phyloP scores from a whole-genome alignment of 2,888 invertebrate species.

The Eupithecia inturbata region DNA sequence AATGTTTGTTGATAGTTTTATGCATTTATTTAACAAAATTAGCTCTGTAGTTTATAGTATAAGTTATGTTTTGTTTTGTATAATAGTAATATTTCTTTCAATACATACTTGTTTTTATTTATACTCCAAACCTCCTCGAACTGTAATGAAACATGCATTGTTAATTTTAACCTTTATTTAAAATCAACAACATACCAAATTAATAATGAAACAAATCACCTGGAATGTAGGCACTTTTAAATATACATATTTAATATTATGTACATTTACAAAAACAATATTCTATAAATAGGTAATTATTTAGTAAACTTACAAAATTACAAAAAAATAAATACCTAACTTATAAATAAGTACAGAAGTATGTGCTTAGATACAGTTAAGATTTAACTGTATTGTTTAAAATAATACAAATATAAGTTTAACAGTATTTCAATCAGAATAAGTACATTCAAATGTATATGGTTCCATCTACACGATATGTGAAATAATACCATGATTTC shows the following conservation, averaged over 20 bases:
- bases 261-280: background rate
- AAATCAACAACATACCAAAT: constrained; percentile 61
- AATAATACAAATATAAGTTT: background rate
- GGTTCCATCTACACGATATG: constrained; percentile 7
- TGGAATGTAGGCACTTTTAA: constrained; percentile 83
- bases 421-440: too few species aligned
- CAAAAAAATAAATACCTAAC: constrained; percentile 1
- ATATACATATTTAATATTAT: constrained; percentile 40
- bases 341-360: constrained; percentile 3
- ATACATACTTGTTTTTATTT: constrained; percentile 28
- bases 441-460: background rate
- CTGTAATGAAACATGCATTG: constrained; percentile 25
- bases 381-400: background rate
- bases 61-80: constrained; percentile 28
- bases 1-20: constrained; percentile 10
- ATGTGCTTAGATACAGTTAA: background rate
- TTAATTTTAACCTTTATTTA: constrained; percentile 53
- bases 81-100: constrained; percentile 69
- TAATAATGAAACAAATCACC: constrained; percentile 58
- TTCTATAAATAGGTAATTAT: background rate
- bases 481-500: constrained; percentile 16
- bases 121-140: background rate
- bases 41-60: constrained; percentile 16
- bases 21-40: constrained; percentile 30
- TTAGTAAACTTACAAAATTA: constrained; percentile 9